Percentiles rank a stretch among this genome's conserved stretches.
These are phyloP conservation scores for Azorinus chamasolen DNA, from an alignment of 2,888 invertebrate species.

Conservation along the genomic window DNA sequence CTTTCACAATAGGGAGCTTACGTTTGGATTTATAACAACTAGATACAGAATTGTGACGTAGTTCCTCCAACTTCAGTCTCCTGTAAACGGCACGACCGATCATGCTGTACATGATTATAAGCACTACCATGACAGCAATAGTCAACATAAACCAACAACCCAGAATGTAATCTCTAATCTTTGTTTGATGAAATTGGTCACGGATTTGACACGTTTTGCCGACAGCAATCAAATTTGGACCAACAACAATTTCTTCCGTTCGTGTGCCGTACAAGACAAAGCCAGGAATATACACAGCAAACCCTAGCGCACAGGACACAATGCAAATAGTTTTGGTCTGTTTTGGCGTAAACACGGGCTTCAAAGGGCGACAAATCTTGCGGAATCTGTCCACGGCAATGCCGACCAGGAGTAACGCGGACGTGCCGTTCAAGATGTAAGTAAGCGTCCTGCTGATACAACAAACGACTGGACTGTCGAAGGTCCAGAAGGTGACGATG, in stretches of 20 bases:
- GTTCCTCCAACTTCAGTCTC: constrained; percentile 50
- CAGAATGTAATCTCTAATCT: constrained; percentile 21
- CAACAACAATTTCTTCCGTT: constrained; percentile 34
- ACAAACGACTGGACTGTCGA: constrained; percentile 45
- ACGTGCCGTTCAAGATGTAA: constrained; percentile 55
- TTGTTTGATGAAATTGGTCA: constrained; percentile 36
- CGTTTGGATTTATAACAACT: constrained; percentile 1
- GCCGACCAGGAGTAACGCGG: constrained; percentile 55
- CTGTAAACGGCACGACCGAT: constrained; percentile 55
- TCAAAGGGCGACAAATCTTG: constrained; percentile 65
- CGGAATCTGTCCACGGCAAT: constrained; percentile 66
- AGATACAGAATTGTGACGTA: constrained; percentile 44
- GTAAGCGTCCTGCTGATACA: constrained; percentile 43
- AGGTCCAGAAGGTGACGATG: constrained; percentile 46
- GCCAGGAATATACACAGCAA: constrained; percentile 62
- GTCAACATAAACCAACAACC: constrained; percentile 52
- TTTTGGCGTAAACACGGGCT: constrained; percentile 60
- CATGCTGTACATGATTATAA: constrained; percentile 49
- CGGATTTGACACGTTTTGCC: constrained; percentile 52
- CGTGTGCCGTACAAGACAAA: constrained; percentile 60
- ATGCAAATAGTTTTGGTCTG: constrained; percentile 55
- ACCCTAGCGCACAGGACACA: constrained; percentile 37
- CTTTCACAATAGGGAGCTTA: constrained; percentile 8
- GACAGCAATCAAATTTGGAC: neutral
- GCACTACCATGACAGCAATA: constrained; percentile 33